Evolutionary conservation across 2,113 vertebrate genomes (phyloP), one percentile per base, ranked within the genome.

Genomic region (Engystomops pustulosus): DNA sequence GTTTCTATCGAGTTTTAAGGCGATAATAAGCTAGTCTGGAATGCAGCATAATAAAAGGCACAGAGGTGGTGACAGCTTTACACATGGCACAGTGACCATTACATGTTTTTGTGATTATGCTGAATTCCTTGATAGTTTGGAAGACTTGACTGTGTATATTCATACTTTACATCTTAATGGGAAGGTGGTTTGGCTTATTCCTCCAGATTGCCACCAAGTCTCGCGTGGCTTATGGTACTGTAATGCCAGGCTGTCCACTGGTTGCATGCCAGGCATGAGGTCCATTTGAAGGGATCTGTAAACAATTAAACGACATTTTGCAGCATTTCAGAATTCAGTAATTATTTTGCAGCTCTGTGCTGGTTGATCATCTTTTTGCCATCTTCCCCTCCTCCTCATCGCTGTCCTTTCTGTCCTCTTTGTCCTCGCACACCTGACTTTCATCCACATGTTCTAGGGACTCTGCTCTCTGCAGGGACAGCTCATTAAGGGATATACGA

Each of bases 371-470:
- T 53, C 72, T 11, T 18, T 44, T 38, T 6, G 51, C 51, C 32
- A 1, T 38, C 12, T 49, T 67, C 5, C 34, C 68, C 62, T 89
- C 85, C 47, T 88, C 89, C 0, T 18, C 72, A 0, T 62, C 45
- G 2, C 92, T 90, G 60, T 93, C 72, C 0, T 85, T 85, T 12
- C 47, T 49, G n/a, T 89, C 93, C 1, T 92, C 92, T 27, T 84
- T 81, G 17, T 0, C 79, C 2, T 94, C 91, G n/a, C 36, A 30
- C 15, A 88, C 86, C 1, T 74, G 58, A 49, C 90, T 92, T 86
- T 95, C 93, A 0, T 95, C 92, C 38, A 95, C 83, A 15, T 94
- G 93, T 85, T 96, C 95, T 10, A 95, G 90, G 0, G 93, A 95
- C 86, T 94, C 90, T 0, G 88, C 90, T 2, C 88, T 89, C 89